These are phyloP conservation scores for Blastomussa wellsi DNA, from an alignment of 92 coral and sea anemone species.

Conservation along the genomic window DNA sequence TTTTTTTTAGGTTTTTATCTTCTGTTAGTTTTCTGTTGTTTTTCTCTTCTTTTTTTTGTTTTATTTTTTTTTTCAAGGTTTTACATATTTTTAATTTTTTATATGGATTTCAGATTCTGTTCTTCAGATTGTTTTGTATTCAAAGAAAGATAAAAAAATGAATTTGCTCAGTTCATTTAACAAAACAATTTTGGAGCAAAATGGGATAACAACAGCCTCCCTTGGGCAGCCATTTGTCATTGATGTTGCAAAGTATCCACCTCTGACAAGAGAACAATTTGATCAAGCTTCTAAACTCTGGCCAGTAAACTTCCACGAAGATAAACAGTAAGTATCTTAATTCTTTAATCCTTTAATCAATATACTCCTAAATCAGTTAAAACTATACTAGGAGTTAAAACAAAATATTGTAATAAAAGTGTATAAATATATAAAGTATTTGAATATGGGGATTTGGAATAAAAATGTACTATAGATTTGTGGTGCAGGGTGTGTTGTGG, in stretches of 20 bases:
- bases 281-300: constrained; percentile 80
- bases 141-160: constrained; percentile 4
- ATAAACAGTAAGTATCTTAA: constrained; percentile 86
- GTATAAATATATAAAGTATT: no score
- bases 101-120: constrained; percentile 45
- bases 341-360: no score
- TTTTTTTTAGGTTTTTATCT: constrained; percentile 1
- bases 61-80: background rate
- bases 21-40: background rate
- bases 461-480: no score
- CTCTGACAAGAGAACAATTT: constrained; percentile 88
- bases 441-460: no score
- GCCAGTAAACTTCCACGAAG: constrained; percentile 93
- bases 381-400: no score
- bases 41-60: background rate
- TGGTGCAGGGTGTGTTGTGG: no score
- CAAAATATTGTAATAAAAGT: no score
- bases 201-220: constrained; percentile 30
- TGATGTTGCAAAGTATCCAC: constrained; percentile 75
- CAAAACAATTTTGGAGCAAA: constrained; percentile 5
- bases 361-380: no score
- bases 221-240: constrained; percentile 69
- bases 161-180: background rate
- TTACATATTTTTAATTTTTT: background rate
- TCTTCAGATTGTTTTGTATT: constrained; percentile 59